A percentile compares a stretch with the other conserved stretches of the same genome.
These are phyloP conservation scores for Malurus leucopterus DNA, from an alignment of 2,797 vertebrate genomes.

Conservation along the genomic window DNA sequence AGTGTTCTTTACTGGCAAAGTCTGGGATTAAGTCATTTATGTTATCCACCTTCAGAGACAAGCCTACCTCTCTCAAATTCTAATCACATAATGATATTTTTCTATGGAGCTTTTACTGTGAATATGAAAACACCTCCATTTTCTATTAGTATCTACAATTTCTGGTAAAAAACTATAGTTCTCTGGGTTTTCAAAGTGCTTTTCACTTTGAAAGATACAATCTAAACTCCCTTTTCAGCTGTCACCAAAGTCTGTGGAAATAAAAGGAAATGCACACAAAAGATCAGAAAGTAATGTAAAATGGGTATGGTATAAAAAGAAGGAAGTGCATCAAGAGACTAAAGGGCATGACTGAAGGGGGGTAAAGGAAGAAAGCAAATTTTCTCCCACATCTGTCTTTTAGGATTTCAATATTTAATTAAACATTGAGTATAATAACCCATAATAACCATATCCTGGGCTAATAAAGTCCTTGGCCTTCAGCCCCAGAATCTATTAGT, in stretches of 20 bases:
- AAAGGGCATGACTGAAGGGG: background rate
- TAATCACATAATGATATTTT: background rate
- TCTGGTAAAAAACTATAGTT: background rate
- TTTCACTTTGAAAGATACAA: background rate
- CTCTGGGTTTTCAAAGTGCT: background rate
- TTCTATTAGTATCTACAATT: background rate
- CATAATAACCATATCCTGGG: background rate
- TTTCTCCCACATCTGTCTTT: background rate
- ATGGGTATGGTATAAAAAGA: background rate
- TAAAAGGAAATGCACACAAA: background rate
- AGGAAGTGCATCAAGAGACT: background rate
- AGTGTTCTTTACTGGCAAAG: background rate
- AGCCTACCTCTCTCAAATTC: background rate
- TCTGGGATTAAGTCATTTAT: background rate
- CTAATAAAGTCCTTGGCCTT: conserved; percentile 37
- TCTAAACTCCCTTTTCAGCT: background rate
- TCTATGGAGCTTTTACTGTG: background rate
- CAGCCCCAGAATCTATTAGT: background rate
- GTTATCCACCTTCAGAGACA: background rate
- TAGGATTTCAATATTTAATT: conserved; percentile 43
- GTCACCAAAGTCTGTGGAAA: background rate
- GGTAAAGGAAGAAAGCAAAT: background rate
- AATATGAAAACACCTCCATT: background rate
- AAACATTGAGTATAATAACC: background rate
- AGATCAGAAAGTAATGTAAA: background rate